These are phyloP conservation scores for Coccyzus lansbergi DNA, from an alignment of 2,797 vertebrate species.

Conservation along the genomic window DNA sequence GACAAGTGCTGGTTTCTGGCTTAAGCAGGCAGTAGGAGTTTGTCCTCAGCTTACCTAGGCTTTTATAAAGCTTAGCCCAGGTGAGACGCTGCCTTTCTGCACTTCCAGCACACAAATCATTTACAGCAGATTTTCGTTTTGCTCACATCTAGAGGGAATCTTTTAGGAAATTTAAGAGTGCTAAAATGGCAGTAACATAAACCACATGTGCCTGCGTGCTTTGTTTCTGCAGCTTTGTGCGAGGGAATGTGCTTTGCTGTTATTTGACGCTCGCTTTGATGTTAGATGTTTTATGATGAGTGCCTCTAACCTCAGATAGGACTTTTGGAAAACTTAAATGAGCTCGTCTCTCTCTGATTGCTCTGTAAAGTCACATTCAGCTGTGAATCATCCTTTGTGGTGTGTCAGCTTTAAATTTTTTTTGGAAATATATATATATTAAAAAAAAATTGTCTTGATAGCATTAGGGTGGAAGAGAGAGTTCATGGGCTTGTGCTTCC, in stretches of 20 bases:
- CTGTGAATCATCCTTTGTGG: not conserved
- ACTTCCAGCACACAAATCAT: not conserved
- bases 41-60: not conserved
- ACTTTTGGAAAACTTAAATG: conserved; percentile 30
- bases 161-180: conserved; percentile 55
- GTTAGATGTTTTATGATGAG: conserved; percentile 54
- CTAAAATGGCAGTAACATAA: conserved; percentile 46
- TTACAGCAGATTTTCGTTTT: conserved; percentile 28
- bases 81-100: not conserved
- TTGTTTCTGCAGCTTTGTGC: conserved; percentile 54
- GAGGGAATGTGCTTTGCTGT: conserved; percentile 57
- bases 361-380: conserved; percentile 7
- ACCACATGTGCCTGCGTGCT: conserved; percentile 52
- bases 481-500: not conserved
- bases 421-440: not conserved
- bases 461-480: not conserved
- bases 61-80: not conserved
- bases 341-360: not conserved
- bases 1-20: not conserved
- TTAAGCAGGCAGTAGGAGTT: not conserved
- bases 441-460: not conserved
- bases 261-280: conserved; percentile 39
- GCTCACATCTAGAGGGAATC: conserved; percentile 23
- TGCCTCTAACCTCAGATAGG: conserved; percentile 53
- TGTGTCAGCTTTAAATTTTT: conserved; percentile 13